These are phyloP conservation scores for Drosophila kanekoi DNA, from an alignment of 2,888 invertebrate species.

Conservation along the genomic window DNA sequence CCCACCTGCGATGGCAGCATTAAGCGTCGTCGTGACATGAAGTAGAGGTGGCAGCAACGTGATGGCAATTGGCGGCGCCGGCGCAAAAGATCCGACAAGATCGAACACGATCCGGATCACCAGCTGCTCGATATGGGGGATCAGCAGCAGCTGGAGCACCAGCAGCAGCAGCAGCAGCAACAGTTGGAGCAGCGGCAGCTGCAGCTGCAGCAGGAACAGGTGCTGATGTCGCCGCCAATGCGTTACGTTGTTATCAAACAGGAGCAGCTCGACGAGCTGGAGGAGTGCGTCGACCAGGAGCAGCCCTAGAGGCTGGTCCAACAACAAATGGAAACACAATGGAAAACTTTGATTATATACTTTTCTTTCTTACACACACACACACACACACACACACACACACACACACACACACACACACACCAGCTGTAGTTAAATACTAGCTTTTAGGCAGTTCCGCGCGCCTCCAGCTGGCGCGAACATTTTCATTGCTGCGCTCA, in stretches of 20 bases:
- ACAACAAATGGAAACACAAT: not conserved
- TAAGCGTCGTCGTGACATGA: slow-evolving; percentile 83
- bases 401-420: slow-evolving; percentile 1
- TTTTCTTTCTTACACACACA: not conserved
- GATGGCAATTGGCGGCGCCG: slow-evolving; percentile 56
- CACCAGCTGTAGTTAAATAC: slow-evolving; percentile 24
- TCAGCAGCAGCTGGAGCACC: not conserved
- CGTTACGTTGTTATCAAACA: slow-evolving; percentile 68
- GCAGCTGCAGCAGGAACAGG: not conserved
- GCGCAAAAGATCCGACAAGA: slow-evolving; percentile 25
- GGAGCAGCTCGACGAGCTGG: slow-evolving; percentile 18
- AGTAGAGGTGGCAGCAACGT: slow-evolving; percentile 75
- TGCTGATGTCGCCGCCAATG: slow-evolving; percentile 39
- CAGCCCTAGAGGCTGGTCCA: slow-evolving; percentile 35
- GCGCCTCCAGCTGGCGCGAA: slow-evolving; percentile 5
- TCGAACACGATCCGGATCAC: not conserved
- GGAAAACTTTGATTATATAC: not conserved
- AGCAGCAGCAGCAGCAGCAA: not conserved
- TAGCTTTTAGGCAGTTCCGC: slow-evolving; percentile 17
- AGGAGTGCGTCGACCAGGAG: slow-evolving; percentile 10
- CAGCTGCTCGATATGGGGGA: not conserved
- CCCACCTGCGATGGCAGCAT: slow-evolving; percentile 85
- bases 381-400: slow-evolving; percentile 1
- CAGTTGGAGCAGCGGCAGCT: not conserved
- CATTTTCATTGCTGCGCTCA: not conserved